These are phyloP conservation scores for Odontomachus brunneus DNA, from an alignment of 1,140 invertebrate genomes.

Conservation along the genomic window DNA sequence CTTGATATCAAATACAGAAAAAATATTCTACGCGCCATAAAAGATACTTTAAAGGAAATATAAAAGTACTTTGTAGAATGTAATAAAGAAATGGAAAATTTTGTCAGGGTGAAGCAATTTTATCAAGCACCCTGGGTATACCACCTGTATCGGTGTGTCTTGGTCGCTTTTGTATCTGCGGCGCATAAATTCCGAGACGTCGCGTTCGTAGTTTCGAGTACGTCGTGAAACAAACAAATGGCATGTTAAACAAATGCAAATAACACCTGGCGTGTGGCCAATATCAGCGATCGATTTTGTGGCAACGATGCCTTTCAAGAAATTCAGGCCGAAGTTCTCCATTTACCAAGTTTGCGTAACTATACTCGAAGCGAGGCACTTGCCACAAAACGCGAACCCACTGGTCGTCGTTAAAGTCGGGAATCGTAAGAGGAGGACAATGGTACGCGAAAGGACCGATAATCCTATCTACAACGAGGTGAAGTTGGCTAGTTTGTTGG, in stretches of 20 bases:
- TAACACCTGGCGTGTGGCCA: slow-evolving; percentile 27
- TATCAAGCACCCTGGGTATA: background rate
- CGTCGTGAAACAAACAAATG: slow-evolving; percentile 37
- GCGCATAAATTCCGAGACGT: slow-evolving; percentile 23
- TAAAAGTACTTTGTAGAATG: background rate
- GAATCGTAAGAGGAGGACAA: slow-evolving; percentile 86
- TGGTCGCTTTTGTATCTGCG: background rate
- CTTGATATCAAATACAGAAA: background rate
- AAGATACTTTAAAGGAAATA: background rate
- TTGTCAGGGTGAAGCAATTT: background rate
- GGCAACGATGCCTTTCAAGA: slow-evolving; percentile 59
- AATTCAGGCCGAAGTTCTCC: slow-evolving; percentile 66
- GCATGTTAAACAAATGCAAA: slow-evolving; percentile 48
- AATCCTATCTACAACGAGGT: slow-evolving; percentile 88
- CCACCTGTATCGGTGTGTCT: background rate
- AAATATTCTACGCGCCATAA: background rate
- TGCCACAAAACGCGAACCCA: slow-evolving; percentile 85
- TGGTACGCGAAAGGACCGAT: slow-evolving; percentile 85
- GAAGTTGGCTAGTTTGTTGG: slow-evolving; percentile 6
- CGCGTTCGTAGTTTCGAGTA: slow-evolving; percentile 4
- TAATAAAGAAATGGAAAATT: background rate
- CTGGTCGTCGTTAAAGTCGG: slow-evolving; percentile 86
- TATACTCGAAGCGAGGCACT: slow-evolving; percentile 86
- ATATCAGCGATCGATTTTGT: slow-evolving; percentile 46
- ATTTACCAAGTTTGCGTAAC: slow-evolving; percentile 84